These are phyloP conservation scores for Campoplex nolae DNA, from an alignment of 2,888 invertebrate genomes.

Conservation along the genomic window DNA sequence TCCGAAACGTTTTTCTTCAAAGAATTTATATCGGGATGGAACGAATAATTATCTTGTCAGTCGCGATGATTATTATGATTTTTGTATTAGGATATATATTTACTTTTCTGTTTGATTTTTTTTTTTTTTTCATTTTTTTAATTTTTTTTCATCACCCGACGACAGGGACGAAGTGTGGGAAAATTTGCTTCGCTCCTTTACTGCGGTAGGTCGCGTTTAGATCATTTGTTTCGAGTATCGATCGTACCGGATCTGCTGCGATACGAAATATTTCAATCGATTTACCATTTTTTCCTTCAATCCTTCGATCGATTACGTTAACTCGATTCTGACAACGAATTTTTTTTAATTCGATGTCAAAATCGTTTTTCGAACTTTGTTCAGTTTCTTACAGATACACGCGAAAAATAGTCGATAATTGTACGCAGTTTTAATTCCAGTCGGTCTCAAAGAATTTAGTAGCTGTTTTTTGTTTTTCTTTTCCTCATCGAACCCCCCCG, in stretches of 20 bases:
- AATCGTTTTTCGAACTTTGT: neutral
- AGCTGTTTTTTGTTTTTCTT: neutral
- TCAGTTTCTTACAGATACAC: neutral
- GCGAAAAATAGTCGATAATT: neutral
- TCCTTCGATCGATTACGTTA: neutral
- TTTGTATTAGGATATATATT: conserved; percentile 28
- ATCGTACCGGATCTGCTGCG: neutral
- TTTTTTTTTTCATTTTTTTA: neutral
- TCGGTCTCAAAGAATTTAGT: neutral
- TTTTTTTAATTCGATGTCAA: neutral
- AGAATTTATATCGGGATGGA: conserved; percentile 42
- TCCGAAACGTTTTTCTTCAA: conserved; percentile 12
- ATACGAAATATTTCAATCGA: neutral
- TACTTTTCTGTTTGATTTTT: neutral
- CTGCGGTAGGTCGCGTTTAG: conserved; percentile 11
- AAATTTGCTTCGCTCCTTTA: conserved; percentile 38
- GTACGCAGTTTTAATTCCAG: neutral
- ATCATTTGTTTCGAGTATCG: conserved; percentile 20
- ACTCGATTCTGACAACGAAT: neutral
- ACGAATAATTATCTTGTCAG: conserved; percentile 64
- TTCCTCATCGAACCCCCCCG: neutral
- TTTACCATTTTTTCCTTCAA: neutral
- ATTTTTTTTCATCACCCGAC: conserved; percentile 1
- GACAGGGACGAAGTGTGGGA: conserved; percentile 46
- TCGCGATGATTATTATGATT: conserved; percentile 44